phyloP scores from a whole-genome alignment of 1,140 invertebrate genomes.

The Geopemphigus sp. region DNA sequence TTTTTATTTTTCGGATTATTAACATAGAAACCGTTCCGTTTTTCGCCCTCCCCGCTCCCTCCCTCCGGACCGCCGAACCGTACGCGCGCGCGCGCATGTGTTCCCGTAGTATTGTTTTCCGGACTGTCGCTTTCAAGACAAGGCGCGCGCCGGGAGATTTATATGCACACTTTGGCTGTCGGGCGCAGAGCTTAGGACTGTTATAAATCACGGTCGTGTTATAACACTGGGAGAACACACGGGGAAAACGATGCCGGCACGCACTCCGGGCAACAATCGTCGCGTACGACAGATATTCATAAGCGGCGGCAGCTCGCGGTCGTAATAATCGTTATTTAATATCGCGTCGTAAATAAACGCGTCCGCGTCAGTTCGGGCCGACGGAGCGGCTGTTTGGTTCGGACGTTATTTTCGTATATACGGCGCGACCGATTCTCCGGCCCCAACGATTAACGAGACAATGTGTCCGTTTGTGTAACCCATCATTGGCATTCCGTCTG shows the following conservation, averaged over 20 bases:
- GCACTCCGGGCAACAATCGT: too few species aligned
- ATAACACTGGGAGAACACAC: neutral
- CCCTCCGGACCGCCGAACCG: too few species aligned
- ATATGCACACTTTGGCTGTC: slow-evolving; percentile 46
- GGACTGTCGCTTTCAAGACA: slow-evolving; percentile 45
- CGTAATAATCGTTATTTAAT: neutral
- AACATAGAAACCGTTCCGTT: slow-evolving; percentile 30
- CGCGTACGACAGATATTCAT: slow-evolving; percentile 38
- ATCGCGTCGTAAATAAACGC: too few species aligned
- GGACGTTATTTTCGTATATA: too few species aligned
- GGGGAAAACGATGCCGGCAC: neutral
- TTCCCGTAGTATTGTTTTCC: slow-evolving; percentile 27
- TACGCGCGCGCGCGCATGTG: too few species aligned
- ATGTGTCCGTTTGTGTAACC: too few species aligned
- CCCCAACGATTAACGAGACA: too few species aligned
- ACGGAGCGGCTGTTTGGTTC: too few species aligned
- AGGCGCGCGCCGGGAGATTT: slow-evolving; percentile 39
- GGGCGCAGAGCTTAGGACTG: slow-evolving; percentile 28
- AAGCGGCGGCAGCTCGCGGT: neutral
- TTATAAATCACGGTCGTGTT: slow-evolving; percentile 44
- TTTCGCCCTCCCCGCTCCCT: neutral
- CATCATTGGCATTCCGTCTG: too few species aligned
- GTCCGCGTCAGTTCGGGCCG: too few species aligned
- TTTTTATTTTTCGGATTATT: slow-evolving; percentile 43
- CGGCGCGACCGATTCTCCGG: too few species aligned